Base-by-base conservation (phyloP, 2,888 invertebrate species). In the Notodonta dromedarius region DNA sequence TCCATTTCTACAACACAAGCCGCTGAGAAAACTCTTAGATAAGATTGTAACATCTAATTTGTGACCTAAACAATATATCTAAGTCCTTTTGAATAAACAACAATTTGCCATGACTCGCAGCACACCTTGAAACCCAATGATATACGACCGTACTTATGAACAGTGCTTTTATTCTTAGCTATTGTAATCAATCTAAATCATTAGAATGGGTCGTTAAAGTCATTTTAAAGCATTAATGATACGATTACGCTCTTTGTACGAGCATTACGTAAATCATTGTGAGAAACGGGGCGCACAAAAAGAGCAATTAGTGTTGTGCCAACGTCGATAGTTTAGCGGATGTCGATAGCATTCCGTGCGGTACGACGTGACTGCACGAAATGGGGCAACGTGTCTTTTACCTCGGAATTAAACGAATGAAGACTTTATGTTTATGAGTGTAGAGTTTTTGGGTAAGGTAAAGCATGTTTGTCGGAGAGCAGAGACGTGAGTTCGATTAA, bases 401-500 rank as follows among this genome's bases (percentile, higher is more conserved):
- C 9, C 32, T 13, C 6, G 16, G 14, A 54, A 60, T 61, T 68
- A 59, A 51, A 61, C 66, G 62, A 83, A 77, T 75, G 62, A 78
- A 14, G 62, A 76, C 83, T 78, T 70, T 87, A 80, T 63, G 13
- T n/a, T n/a, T 5, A 32, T 16, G 57, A 24, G 3, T 32, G 69
- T 77, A 80, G 75, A 72, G 74, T 67, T 59, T 63, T 12, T 55
- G 46, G 39, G 32, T 61, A 64, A 42, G 62, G 35, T 68, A 60
- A 61, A 46, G 56, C 63, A 70, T 62, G 61, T 73, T 82, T 83
- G 84, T 67, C 67, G 64, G 67, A 67, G 70, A 67, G 76, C 77
- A 73, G 83, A 86, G 87, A 90, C 89, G 90, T 87, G 91, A 87
- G 88, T 87, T 88, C 90, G 91, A 92, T 91, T 92, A 91, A 92